These are phyloP conservation scores for Rosalia funebris DNA, from an alignment of 2,888 invertebrate species.

Conservation along the genomic window DNA sequence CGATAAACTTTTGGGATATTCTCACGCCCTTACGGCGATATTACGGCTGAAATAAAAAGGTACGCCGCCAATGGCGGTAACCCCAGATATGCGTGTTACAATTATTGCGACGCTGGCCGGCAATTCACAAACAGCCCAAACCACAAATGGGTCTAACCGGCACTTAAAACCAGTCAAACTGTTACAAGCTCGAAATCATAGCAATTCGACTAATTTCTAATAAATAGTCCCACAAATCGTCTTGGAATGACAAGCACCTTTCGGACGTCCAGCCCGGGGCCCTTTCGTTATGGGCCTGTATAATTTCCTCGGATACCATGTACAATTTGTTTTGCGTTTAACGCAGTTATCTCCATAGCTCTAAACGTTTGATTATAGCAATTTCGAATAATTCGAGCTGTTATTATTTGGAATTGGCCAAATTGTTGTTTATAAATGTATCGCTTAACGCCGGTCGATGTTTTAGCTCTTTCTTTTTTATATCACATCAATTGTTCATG, in stretches of 20 bases:
- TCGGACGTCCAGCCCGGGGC: conserved; percentile 37
- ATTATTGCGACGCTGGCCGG: conserved; percentile 31
- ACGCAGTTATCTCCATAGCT: conserved; percentile 61
- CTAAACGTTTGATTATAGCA: conserved; percentile 64
- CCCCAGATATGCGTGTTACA: conserved; percentile 35
- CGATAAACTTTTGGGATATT: no score
- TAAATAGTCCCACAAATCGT: conserved; percentile 66
- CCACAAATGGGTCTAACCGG: conserved; percentile 47
- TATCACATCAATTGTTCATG: no score
- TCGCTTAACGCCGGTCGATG: conserved; percentile 57
- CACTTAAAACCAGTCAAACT: conserved; percentile 49
- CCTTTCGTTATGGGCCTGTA: conserved; percentile 48
- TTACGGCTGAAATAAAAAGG: neutral
- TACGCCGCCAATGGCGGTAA: conserved; percentile 25
- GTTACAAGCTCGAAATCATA: conserved; percentile 64
- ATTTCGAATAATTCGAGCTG: conserved; percentile 63
- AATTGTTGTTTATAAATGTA: conserved; percentile 63
- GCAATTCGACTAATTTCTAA: conserved; percentile 71
- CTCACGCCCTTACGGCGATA: no score
- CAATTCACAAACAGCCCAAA: conserved; percentile 34
- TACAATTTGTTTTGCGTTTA: conserved; percentile 64
- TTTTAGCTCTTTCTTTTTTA: conserved; percentile 3
- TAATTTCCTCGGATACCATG: conserved; percentile 62
- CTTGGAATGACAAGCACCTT: conserved; percentile 62
- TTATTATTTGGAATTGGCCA: conserved; percentile 61